phyloP scores from a whole-genome alignment of 2,888 invertebrate genomes.

The Pollenia griseotomentosa region DNA sequence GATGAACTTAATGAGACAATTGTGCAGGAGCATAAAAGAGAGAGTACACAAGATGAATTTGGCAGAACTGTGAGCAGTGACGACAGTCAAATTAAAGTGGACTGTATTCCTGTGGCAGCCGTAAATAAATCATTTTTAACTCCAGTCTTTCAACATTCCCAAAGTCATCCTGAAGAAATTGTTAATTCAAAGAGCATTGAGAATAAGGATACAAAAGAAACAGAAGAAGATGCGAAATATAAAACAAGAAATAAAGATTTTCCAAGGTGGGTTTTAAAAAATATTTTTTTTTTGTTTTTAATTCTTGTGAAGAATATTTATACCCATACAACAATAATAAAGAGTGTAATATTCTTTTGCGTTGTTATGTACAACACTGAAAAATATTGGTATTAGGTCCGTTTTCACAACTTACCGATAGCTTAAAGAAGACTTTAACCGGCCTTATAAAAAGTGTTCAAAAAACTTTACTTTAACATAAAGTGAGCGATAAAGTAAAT shows the following conservation, averaged over 20 bases:
- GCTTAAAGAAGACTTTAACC: too few relatives aligned
- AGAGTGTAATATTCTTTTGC: too few relatives aligned
- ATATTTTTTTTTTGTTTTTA: not conserved
- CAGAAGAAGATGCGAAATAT: not conserved
- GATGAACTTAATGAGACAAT: constrained; percentile 76
- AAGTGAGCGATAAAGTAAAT: too few relatives aligned
- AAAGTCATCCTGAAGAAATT: constrained; percentile 17
- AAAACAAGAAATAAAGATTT: constrained; percentile 77
- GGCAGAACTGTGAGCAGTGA: constrained; percentile 71
- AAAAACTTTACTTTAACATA: too few relatives aligned
- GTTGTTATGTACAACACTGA: too few relatives aligned
- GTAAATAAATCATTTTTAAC: constrained; percentile 65
- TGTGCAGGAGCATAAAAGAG: constrained; percentile 27
- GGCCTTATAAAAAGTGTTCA: too few relatives aligned
- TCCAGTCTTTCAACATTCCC: constrained; percentile 55
- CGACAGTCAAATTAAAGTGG: constrained; percentile 62
- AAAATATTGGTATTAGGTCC: too few relatives aligned
- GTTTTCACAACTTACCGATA: too few relatives aligned
- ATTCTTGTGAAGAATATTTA: too few relatives aligned
- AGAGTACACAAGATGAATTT: constrained; percentile 62
- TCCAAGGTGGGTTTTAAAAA: constrained; percentile 77
- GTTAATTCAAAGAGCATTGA: not conserved
- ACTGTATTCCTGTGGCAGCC: constrained; percentile 40
- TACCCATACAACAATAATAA: too few relatives aligned
- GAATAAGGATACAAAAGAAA: constrained; percentile 8